phyloP scores from a whole-genome alignment of 2,797 vertebrate species.

The Neomorphus geoffroyi region DNA sequence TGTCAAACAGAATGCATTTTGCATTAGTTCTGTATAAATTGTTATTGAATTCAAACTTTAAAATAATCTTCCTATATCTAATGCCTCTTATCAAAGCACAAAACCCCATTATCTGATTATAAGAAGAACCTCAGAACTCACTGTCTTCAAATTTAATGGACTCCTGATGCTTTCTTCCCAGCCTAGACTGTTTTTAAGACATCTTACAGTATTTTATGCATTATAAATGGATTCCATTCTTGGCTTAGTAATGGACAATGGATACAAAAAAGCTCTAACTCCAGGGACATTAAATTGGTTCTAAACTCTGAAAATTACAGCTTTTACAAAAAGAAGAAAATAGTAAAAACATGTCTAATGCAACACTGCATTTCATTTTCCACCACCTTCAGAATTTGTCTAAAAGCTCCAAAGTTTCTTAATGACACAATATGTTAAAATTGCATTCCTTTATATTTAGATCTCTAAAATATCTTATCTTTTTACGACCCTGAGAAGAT shows the following conservation, averaged over 20 bases:
- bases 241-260: conserved; percentile 83
- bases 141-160: conserved; percentile 80
- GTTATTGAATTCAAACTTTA: conserved; percentile 78
- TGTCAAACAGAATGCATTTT: conserved; percentile 73
- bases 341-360: conserved; percentile 84
- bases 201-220: conserved; percentile 81
- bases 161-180: conserved; percentile 71
- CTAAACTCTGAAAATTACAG: conserved; percentile 85
- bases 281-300: conserved; percentile 83
- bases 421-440: conserved; percentile 82
- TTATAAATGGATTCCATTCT: conserved; percentile 83
- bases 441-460: conserved; percentile 77
- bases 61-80: conserved; percentile 76
- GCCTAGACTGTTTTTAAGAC: conserved; percentile 76
- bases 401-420: conserved; percentile 83
- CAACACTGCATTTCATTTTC: conserved; percentile 82
- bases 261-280: conserved; percentile 81
- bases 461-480: conserved; percentile 70
- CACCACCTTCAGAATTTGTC: conserved; percentile 75
- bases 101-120: conserved; percentile 76
- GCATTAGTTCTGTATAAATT: conserved; percentile 68
- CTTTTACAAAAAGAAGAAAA: conserved; percentile 84
- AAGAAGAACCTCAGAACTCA: conserved; percentile 74
- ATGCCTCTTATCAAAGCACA: conserved; percentile 75
- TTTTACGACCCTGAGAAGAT: conserved; percentile 59